phyloP scores from a whole-genome alignment of 2,113 vertebrate genomes.

The Micronycteris hirsuta region DNA sequence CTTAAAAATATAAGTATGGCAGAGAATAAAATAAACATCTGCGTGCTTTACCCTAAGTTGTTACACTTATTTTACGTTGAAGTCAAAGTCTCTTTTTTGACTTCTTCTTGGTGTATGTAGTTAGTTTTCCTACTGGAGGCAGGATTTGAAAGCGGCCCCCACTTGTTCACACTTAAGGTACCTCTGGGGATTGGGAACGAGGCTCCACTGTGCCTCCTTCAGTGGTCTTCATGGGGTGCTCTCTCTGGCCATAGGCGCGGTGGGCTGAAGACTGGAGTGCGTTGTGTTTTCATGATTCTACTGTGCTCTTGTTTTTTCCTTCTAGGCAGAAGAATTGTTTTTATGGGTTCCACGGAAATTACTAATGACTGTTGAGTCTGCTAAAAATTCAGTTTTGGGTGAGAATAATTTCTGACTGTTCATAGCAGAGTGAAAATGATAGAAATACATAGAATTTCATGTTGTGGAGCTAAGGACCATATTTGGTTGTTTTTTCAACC shows the following conservation, averaged over 20 bases:
- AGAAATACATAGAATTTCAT: not conserved
- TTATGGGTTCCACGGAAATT: slow-evolving; percentile 98
- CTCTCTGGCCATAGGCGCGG: not conserved
- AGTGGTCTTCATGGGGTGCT: not conserved
- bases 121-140: not conserved
- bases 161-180: not conserved
- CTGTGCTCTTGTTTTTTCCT: not conserved
- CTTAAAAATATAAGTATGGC: not conserved
- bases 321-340: slow-evolving; percentile 96
- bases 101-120: not conserved
- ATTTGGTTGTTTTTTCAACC: not conserved
- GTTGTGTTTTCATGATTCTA: slow-evolving; percentile 1
- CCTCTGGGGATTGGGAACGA: not conserved
- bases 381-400: slow-evolving; percentile 95
- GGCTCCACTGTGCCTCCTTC: not conserved
- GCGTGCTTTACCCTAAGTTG: not conserved
- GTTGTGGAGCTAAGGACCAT: not conserved
- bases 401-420: slow-evolving; percentile 76
- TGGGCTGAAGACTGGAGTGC: not conserved
- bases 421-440: slow-evolving; percentile 31
- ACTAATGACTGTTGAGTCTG: slow-evolving; percentile 97
- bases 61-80: not conserved
- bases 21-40: not conserved
- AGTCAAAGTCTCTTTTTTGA: not conserved
- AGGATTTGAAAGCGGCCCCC: not conserved